These are phyloP conservation scores for Cantharis lateralis DNA, from an alignment of 2,888 invertebrate species.

Conservation along the genomic window DNA sequence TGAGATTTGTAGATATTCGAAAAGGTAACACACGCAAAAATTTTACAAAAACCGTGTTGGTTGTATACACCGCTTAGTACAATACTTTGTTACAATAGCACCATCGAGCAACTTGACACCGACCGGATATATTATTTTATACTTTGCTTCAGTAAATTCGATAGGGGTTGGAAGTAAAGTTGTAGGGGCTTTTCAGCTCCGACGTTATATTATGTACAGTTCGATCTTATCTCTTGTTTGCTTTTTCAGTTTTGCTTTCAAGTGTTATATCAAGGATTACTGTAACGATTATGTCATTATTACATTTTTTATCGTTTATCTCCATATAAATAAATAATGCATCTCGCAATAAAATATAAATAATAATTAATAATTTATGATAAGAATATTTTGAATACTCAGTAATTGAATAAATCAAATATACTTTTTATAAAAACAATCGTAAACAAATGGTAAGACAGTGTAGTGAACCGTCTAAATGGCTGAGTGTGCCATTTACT, in stretches of 20 bases:
- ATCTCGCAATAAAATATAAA: background rate
- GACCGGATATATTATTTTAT: conserved; percentile 38
- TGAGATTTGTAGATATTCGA: conserved; percentile 36
- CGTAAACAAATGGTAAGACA: conserved; percentile 36
- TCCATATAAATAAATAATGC: background rate
- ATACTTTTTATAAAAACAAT: conserved; percentile 11
- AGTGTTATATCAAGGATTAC: conserved; percentile 1
- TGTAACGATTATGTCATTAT: conserved; percentile 7
- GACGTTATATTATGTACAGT: background rate
- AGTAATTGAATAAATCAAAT: background rate
- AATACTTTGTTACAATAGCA: conserved; percentile 30
- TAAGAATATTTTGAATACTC: background rate
- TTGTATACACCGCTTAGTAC: conserved; percentile 12
- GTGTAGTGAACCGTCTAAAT: conserved; percentile 36
- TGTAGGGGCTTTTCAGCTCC: conserved; percentile 13
- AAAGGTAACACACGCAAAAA: conserved; percentile 32
- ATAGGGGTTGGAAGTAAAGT: conserved; percentile 20
- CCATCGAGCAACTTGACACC: conserved; percentile 35
- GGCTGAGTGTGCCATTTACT: conserved; percentile 38
- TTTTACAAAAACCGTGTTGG: conserved; percentile 21
- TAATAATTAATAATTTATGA: background rate
- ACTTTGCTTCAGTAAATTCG: conserved; percentile 29
- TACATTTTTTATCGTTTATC: conserved; percentile 3
- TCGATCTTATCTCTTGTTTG: conserved; percentile 19
- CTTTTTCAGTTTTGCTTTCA: conserved; percentile 6